Base-by-base conservation (phyloP, 2,113 vertebrate species). In the Hymenochirus boettgeri region DNA sequence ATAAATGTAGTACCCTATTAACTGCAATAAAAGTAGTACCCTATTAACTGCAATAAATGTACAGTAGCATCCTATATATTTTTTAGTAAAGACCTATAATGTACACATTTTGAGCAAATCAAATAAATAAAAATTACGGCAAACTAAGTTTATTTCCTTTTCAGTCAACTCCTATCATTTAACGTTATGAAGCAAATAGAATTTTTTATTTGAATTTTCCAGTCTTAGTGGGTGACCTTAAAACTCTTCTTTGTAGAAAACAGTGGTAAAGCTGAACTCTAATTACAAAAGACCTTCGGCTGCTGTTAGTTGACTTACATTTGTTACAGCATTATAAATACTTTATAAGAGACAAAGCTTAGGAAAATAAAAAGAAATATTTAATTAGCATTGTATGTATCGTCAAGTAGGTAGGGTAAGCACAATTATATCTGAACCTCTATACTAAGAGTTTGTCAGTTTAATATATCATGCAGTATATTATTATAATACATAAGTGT, bases 191-290 rank as follows among this genome's bases (percentile, higher is more conserved):
- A 47, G 61, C 24, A 19, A 35, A 35, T 57, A 65, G 50, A 52
- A 65, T 65, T 27, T n/a, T 48, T 65, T 13, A 47, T 57, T 54
- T 57, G 39, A 65, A 57, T 50, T 65, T 42, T 65, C 62, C 19
- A 35, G 22, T 57, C 53, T 57, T 54, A 52, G 60, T 62, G 31
- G 46, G 46, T 52, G 31, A 18, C 48, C 18, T 46, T 24, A 23
- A 62, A 27, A 21, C 37, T 37, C 29, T 52, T 47, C 60, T 11
- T 9, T 35, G 62, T 48, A 37, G 52, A 18, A 57, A 57, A 24
- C 53, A 17, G 51, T 25, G 47, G 37, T 25, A 19, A 47, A 3
- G 27, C 8, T 48, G 25, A 29, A 45, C n/a, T 19, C 53, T 47
- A 27, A 31, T 56, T 65, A 65, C 62, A 65, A 57, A 65, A 47